Conservation (phyloP, 2,797 vertebrate species). For the Poecilia picta region DNA sequence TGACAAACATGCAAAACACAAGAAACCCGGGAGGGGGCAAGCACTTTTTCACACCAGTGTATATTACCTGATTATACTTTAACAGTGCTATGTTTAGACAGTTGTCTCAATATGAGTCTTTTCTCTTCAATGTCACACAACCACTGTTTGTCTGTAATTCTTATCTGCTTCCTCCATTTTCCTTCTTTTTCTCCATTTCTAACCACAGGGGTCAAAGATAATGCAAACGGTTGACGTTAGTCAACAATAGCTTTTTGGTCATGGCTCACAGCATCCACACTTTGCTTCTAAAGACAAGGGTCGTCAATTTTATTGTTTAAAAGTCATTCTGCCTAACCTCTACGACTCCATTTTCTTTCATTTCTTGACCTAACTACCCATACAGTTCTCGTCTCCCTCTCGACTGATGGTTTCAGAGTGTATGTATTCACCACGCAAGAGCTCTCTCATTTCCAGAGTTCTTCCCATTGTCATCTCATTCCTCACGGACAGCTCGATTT, state of each 20-base stretch:
- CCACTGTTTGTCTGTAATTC: constrained; percentile 68
- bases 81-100: constrained; percentile 50
- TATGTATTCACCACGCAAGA: constrained; percentile 78
- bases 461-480: constrained; percentile 67
- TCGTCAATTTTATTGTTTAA: constrained; percentile 87
- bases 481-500: constrained; percentile 76
- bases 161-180: constrained; percentile 62
- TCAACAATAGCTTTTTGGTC: constrained; percentile 80
- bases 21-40: no score
- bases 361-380: constrained; percentile 86
- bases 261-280: constrained; percentile 78
- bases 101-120: constrained; percentile 68
- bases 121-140: constrained; percentile 49
- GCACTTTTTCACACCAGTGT: no score
- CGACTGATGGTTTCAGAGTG: constrained; percentile 58
- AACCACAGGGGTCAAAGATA: constrained; percentile 77
- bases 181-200: constrained; percentile 70
- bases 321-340: constrained; percentile 83
- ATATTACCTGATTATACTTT: constrained; percentile 54
- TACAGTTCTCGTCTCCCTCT: constrained; percentile 69
- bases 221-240: constrained; percentile 74
- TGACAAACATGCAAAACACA: no score
- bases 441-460: constrained; percentile 72
- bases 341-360: constrained; percentile 84
- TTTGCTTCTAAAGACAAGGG: constrained; percentile 76